Base-by-base conservation (phyloP, 2,888 invertebrate species). In the Diloba caeruleocephala region DNA sequence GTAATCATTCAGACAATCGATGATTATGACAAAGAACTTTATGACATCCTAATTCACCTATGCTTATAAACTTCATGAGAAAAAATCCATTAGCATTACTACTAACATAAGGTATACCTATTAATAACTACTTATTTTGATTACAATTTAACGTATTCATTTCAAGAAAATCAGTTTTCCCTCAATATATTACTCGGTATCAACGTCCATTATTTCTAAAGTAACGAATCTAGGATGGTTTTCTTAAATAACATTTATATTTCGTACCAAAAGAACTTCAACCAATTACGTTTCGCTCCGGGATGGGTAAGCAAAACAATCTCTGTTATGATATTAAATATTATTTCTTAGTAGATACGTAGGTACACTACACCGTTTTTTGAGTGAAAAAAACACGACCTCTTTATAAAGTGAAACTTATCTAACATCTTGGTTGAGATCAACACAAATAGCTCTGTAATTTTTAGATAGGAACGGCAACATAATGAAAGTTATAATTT, bases 381-480 rank as follows among this genome's bases (percentile, higher is more conserved):
- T 60, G 58, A 34, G 12, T 46, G 36, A 39, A 46, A 64, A n/a
- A 53, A 42, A 60, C 39, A 52, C 41, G 21, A 21, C 13, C 48
- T 46, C 61, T 71, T 58, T 46, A 70, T 65, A 76, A 70, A 67
- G 60, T 76, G 68, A 60, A 71, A 70, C 45, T 64, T 70, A 78
- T 75, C 72, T 70, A 76, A 74, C 55, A 69, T 58, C 44, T 57
- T 62, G 55, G 67, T 60, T 56, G 67, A 64, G 61, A 3, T 5
- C 58, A 65, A 61, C 69, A 74, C 69, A 75, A 21, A 21, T 21
- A 3, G 5, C 3, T 21, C 7, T 38, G 49, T 68, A 82, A 82
- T 85, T 82, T 80, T 77, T 84, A 78, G 81, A 81, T 78, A 79
- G 74, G 74, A 72, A 41, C n/a, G n/a, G n/a, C n/a, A n/a, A n/a